These are phyloP conservation scores for Drepanosiphum platanoidis DNA, from an alignment of 2,888 invertebrate genomes.

Conservation along the genomic window DNA sequence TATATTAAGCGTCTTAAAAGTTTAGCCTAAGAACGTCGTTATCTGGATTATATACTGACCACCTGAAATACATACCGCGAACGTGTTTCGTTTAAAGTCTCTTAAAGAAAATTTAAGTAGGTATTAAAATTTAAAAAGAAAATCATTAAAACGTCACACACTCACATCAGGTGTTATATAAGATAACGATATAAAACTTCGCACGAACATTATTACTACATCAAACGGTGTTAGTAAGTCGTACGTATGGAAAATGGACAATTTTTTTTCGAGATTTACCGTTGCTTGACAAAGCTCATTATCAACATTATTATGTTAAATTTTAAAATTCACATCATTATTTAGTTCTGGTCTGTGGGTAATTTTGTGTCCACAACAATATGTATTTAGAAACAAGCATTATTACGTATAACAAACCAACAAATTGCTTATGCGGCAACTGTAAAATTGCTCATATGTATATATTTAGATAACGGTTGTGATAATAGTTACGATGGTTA, in stretches of 20 bases:
- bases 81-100: neutral
- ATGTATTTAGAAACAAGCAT: slow-evolving; percentile 23
- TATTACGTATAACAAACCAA: slow-evolving; percentile 7
- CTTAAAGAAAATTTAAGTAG: neutral
- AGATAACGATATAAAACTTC: neutral
- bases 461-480: slow-evolving; percentile 58
- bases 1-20: too few species aligned
- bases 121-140: neutral
- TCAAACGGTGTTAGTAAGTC: neutral
- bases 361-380: slow-evolving; percentile 19
- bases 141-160: neutral
- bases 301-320: slow-evolving; percentile 9
- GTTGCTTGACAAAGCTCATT: slow-evolving; percentile 31
- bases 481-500: slow-evolving; percentile 54
- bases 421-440: neutral
- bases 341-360: slow-evolving; percentile 16
- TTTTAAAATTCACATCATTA: slow-evolving; percentile 36
- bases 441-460: slow-evolving; percentile 18
- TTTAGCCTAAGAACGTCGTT: too few species aligned
- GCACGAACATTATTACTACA: neutral
- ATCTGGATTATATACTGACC: too few species aligned
- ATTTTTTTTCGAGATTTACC: slow-evolving; percentile 14
- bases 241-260: neutral
- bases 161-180: neutral
- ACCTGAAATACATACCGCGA: too few species aligned